Base-by-base conservation (phyloP, 2,113 vertebrate species). In the Bolborhynchus lineola region DNA sequence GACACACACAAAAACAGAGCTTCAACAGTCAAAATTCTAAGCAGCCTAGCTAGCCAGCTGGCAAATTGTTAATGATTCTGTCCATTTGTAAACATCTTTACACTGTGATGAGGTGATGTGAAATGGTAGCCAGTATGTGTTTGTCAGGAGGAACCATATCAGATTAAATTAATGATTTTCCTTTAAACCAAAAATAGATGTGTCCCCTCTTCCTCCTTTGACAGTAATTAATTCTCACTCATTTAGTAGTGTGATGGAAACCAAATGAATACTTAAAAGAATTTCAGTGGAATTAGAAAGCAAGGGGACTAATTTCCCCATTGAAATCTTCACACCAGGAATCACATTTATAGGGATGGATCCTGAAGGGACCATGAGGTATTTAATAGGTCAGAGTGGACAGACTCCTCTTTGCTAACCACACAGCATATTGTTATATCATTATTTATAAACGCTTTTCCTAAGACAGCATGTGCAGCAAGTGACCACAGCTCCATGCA, bases 61-160 rank as follows among this genome's bases (percentile, higher is more conserved):
- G 57, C 69, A 92, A 93, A 79, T 21, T 50, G 49, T 42, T 82
- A 89, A 90, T 77, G n/a, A 86, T 49, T 80, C 82, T 88, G 37
- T 55, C 90, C 88, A 83, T 75, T 90, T 90, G 52, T 86, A 96
- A 96, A 91, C 50, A 92, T 53, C 71, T 90, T 70, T n/a, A 53
- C 71, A 77, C 77, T 92, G 88, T 92, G 74, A 95, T 53, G 49
- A 93, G 77, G 57, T 87, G 49, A 93, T 35, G n/a, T 0, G 2
- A 89, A 94, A 91, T 59, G 65, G 70, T 84, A 91, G 70, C 50
- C 49, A 42, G 81, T 75, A 72, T 57, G 70, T 37, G 59, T 76
- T 85, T 93, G 59, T 91, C 77, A 69, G 62, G 29, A 82, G 41
- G 23, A 94, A 69, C 82, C 60, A 17, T 68, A 86, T 47, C 76